Conservation (phyloP, 2,797 vertebrate genomes). For the Eospalax fontanierii region DNA sequence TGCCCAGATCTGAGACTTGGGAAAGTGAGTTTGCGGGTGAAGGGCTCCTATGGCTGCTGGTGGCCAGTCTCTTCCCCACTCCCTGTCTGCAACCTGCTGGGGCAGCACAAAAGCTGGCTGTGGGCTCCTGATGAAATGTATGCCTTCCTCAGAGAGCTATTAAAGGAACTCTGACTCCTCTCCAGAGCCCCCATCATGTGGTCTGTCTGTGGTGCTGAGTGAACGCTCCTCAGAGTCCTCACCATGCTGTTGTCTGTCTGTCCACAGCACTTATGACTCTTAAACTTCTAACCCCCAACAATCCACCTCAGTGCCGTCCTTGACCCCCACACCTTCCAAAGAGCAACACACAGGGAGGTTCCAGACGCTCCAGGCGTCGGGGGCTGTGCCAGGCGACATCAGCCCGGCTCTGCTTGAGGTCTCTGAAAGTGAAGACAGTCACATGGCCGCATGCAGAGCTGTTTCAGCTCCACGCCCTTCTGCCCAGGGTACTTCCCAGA, state of each 20-base stretch:
- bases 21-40: neutral
- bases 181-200: neutral
- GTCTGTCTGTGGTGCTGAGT: neutral
- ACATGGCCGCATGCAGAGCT: neutral
- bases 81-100: neutral
- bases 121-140: neutral
- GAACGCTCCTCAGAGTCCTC: neutral
- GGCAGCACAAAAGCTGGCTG: too few species aligned
- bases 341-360: neutral
- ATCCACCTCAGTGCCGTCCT: neutral
- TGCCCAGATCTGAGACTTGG: neutral
- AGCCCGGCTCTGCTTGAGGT: neutral
- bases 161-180: neutral
- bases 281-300: neutral
- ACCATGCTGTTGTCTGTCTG: neutral
- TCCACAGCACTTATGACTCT: neutral
- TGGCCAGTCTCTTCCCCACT: neutral
- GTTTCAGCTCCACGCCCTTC: slow-evolving; percentile 40
- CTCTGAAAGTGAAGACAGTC: slow-evolving; percentile 29
- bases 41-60: neutral
- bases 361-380: neutral
- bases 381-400: neutral
- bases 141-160: neutral
- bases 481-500: too few species aligned
- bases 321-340: neutral